A percentile compares a stretch with the other conserved stretches of the same genome.
These are phyloP conservation scores for Cecropterus lyciades DNA, from an alignment of 1,140 invertebrate species.

Conservation along the genomic window DNA sequence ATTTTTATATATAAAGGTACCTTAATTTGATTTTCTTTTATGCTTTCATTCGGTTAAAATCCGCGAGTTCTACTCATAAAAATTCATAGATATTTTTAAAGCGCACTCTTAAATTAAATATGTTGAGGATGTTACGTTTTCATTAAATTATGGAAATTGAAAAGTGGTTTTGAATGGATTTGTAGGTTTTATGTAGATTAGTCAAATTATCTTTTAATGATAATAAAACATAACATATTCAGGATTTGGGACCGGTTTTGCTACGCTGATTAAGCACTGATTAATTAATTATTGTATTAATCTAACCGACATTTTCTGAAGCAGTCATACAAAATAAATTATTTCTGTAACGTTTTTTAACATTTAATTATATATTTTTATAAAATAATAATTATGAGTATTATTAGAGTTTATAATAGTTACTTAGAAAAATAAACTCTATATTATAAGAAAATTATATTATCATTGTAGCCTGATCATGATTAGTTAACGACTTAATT, in stretches of 20 bases:
- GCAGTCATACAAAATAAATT: no score
- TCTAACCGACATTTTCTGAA: no score
- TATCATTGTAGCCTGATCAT: no score
- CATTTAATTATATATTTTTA: no score
- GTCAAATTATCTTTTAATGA: conserved; percentile 19
- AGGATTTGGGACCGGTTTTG: neutral
- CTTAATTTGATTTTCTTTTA: conserved; percentile 7
- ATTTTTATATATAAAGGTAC: conserved; percentile 3
- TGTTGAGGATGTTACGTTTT: conserved; percentile 26
- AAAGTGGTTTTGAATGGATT: conserved; percentile 14
- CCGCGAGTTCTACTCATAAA: conserved; percentile 19
- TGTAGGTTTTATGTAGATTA: conserved; percentile 24
- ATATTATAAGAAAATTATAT: no score
- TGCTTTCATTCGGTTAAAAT: conserved; percentile 17
- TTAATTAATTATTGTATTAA: neutral
- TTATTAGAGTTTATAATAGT: no score
- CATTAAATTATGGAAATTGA: conserved; percentile 28
- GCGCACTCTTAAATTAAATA: conserved; percentile 20
- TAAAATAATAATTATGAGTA: no score
- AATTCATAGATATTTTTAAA: conserved; percentile 25
- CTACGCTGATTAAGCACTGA: neutral
- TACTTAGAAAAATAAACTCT: no score
- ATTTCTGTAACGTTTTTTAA: no score
- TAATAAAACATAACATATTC: conserved; percentile 12
- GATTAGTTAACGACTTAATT: no score